Percentiles rank a stretch among this genome's conserved stretches.
Conservation (phyloP, 2,888 invertebrate genomes). For the Litoditis marina region DNA sequence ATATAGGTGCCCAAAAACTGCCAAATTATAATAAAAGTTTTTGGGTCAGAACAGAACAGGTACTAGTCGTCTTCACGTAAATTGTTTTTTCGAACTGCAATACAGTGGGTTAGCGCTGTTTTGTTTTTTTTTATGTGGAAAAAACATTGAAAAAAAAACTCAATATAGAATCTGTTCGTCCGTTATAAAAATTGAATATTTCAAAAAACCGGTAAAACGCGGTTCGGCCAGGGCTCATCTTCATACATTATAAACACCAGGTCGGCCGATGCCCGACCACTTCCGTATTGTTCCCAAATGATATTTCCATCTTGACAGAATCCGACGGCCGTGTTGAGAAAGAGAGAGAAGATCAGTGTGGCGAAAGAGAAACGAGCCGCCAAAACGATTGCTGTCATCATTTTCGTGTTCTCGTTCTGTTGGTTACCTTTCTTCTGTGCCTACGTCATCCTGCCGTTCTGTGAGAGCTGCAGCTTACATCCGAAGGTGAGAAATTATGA, state of each 20-base stretch:
- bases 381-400: conserved; percentile 62
- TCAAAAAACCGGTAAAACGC: background rate
- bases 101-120: no score
- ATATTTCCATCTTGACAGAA: conserved; percentile 45
- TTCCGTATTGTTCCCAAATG: background rate
- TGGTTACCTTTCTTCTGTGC: conserved; percentile 62
- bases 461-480: conserved; percentile 57
- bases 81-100: no score
- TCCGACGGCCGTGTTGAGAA: conserved; percentile 54
- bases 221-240: no score
- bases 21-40: no score
- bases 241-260: no score
- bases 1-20: no score
- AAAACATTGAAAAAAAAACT: no score
- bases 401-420: conserved; percentile 62
- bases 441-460: conserved; percentile 62
- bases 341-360: conserved; percentile 61
- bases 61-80: no score
- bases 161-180: background rate
- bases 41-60: no score
- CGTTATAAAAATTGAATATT: background rate
- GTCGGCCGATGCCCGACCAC: no score
- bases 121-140: no score
- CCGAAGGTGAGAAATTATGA: conserved; percentile 60
- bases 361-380: conserved; percentile 62